These are phyloP conservation scores for Carposina sasakii DNA, from an alignment of 1,140 invertebrate species.

Conservation along the genomic window DNA sequence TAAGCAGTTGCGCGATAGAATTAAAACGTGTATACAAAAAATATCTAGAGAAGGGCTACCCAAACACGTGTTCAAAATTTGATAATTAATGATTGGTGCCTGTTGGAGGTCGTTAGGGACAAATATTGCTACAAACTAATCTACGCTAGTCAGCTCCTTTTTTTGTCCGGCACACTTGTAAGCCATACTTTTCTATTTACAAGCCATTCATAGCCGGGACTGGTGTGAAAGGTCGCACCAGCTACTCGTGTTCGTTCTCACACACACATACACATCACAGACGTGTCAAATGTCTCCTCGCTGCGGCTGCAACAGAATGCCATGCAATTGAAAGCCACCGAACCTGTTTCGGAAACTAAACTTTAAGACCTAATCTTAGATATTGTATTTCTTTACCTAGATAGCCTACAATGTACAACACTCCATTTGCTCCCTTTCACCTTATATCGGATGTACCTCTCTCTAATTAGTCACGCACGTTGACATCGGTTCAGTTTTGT, in stretches of 20 bases:
- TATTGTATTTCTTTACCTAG: conserved; percentile 28
- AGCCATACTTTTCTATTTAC: conserved; percentile 7
- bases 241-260: conserved; percentile 30
- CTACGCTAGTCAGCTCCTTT: too few species aligned
- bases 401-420: conserved; percentile 49
- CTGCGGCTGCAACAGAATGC: conserved; percentile 61
- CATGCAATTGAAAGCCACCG: conserved; percentile 47
- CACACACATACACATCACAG: conserved; percentile 46
- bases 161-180: too few species aligned
- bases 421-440: conserved; percentile 63
- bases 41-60: too few species aligned
- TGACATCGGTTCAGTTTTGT: conserved; percentile 26
- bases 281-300: conserved; percentile 62
- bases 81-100: too few species aligned
- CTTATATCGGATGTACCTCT: conserved; percentile 53
- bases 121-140: too few species aligned
- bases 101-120: too few species aligned
- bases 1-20: too few species aligned
- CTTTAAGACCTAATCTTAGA: conserved; percentile 25
- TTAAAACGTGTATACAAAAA: too few species aligned
- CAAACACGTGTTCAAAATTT: too few species aligned
- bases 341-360: conserved; percentile 44
- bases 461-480: conserved; percentile 56
- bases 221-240: too few species aligned
- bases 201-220: conserved; percentile 4